Conservation (phyloP, 2,888 invertebrate species). For the Catotricha subobsoleta region DNA sequence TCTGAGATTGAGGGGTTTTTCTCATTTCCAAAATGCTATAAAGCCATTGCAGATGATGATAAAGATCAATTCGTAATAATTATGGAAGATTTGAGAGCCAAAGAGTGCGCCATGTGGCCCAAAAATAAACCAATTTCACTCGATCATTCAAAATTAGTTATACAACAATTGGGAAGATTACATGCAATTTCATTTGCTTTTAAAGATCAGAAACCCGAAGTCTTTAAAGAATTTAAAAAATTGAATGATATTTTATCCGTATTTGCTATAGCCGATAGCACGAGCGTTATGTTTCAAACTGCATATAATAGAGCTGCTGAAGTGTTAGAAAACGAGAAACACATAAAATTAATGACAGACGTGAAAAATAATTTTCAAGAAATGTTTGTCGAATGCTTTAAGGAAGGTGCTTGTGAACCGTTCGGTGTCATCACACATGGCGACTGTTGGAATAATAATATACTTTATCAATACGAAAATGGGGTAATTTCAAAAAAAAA, state of each 20-base stretch:
- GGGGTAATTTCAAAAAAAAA: too few species aligned
- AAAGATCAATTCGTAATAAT: constrained; percentile 1
- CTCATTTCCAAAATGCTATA: constrained; percentile 5
- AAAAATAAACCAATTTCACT: background rate
- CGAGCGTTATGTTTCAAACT: background rate
- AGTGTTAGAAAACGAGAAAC: background rate
- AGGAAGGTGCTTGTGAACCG: constrained; percentile 5
- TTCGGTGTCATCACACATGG: constrained; percentile 9
- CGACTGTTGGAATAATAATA: constrained; percentile 11
- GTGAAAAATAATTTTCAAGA: background rate
- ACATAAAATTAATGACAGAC: background rate
- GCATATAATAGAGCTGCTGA: background rate
- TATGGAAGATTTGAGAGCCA: constrained; percentile 5
- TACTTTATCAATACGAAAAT: constrained; percentile 7
- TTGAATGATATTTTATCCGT: background rate
- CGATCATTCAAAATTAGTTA: background rate
- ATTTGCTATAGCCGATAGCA: background rate
- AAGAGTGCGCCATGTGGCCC: constrained; percentile 2
- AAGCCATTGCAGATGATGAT: background rate
- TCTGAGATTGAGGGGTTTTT: background rate
- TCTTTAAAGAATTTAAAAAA: background rate
- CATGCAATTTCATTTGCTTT: constrained; percentile 8
- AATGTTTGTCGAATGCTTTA: background rate
- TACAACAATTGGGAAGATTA: constrained; percentile 6
- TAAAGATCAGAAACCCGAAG: constrained; percentile 1